phyloP scores from a whole-genome alignment of 2,113 vertebrate species.

The Nansenia antarctica region DNA sequence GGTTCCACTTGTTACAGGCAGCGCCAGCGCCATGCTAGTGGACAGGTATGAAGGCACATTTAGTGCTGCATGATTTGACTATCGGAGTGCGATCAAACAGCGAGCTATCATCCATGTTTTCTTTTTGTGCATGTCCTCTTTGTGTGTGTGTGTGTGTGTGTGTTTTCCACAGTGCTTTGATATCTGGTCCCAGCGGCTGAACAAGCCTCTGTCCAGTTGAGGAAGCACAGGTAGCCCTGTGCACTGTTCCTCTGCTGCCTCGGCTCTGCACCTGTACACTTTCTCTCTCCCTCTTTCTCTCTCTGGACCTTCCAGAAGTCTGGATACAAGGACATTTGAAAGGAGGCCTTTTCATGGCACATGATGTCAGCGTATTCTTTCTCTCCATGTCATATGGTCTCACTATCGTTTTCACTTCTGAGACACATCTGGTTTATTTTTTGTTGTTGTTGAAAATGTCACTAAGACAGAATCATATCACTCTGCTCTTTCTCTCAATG shows the following conservation, averaged over 20 bases:
- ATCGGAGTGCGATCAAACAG: neutral
- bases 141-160: neutral
- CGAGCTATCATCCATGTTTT: neutral
- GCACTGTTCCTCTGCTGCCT: neutral
- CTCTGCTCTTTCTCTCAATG: conserved; percentile 1
- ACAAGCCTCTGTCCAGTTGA: neutral
- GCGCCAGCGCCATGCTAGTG: conserved; percentile 18
- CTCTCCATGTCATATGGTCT: too few relatives aligned
- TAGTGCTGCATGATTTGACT: conserved; percentile 18
- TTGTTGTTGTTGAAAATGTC: too few relatives aligned
- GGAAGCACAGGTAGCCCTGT: neutral
- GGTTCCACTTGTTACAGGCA: conserved; percentile 65
- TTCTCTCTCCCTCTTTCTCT: neutral
- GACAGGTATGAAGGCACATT: conserved; percentile 26
- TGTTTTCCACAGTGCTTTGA: too few relatives aligned
- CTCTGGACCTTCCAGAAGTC: neutral
- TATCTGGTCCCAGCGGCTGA: neutral
- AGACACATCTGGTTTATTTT: too few relatives aligned
- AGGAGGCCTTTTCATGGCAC: neutral
- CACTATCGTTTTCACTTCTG: too few relatives aligned
- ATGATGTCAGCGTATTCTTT: too few relatives aligned
- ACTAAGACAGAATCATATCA: conserved; percentile 28
- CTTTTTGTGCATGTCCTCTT: neutral
- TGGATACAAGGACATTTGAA: neutral
- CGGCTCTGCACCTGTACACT: neutral